Evolutionary conservation across 2,797 vertebrate species (phyloP).

Genomic region (Silurus lanzhouensis): DNA sequence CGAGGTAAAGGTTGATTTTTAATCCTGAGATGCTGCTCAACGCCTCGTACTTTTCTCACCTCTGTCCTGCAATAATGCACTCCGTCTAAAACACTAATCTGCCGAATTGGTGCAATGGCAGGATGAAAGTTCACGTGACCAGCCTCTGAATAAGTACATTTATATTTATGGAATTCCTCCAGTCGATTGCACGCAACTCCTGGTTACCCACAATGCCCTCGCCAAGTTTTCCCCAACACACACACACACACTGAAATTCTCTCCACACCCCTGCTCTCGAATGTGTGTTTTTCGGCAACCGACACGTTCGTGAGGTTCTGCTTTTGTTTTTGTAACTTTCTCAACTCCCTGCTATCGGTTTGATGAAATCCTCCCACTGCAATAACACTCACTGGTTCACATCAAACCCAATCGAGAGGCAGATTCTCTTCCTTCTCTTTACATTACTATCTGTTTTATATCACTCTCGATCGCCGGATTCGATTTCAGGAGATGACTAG

Average conservation of each 20-base stretch:
- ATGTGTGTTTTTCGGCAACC: constrained; percentile 48
- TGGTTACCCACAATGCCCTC: constrained; percentile 25
- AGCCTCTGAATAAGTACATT: constrained; percentile 19
- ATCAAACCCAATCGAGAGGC: constrained; percentile 30
- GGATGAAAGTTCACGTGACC: constrained; percentile 11
- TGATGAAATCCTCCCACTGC: constrained; percentile 49
- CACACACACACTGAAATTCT: constrained; percentile 27
- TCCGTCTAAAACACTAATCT: background rate
- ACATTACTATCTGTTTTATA: constrained; percentile 28
- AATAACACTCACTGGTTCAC: constrained; percentile 45
- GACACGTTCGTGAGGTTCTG: constrained; percentile 41
- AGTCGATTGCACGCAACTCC: constrained; percentile 22
- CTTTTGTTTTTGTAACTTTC: constrained; percentile 59
- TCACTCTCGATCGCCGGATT: constrained; percentile 18
- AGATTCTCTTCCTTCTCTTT: constrained; percentile 41
- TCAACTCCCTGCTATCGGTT: constrained; percentile 48
- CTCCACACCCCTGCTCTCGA: constrained; percentile 23
- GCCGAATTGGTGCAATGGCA: background rate
- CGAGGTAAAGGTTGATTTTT: no score
- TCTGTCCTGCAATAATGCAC: background rate
- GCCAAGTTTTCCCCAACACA: constrained; percentile 39
- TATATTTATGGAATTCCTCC: constrained; percentile 30
- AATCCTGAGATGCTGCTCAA: no score
- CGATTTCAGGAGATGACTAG: constrained; percentile 17
- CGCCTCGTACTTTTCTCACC: background rate